phyloP scores from a whole-genome alignment of 1,140 invertebrate genomes.

The Tetragonula clypearis region DNA sequence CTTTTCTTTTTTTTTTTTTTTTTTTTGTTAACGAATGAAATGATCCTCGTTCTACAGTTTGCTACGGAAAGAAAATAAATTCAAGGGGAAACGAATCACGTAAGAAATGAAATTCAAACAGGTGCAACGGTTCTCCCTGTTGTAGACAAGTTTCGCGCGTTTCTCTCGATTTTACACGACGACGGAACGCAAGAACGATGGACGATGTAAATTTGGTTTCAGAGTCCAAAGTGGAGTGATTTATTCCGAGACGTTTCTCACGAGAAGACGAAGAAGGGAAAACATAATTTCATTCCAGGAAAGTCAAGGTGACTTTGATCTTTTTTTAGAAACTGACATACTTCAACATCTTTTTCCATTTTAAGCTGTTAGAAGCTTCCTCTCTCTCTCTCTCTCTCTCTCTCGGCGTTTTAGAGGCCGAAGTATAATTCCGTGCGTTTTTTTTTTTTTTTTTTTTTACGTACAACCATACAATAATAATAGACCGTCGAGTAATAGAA shows the following conservation, averaged over 20 bases:
- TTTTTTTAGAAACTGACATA: background rate
- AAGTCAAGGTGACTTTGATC: slow-evolving; percentile 1
- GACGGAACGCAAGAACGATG: background rate
- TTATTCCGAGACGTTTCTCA: background rate
- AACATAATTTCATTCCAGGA: background rate
- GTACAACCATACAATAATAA: background rate
- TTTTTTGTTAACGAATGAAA: background rate
- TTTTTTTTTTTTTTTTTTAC: too few species aligned
- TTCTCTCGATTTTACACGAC: too few species aligned
- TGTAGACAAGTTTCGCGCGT: too few species aligned
- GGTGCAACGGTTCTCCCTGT: too few species aligned
- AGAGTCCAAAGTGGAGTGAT: background rate
- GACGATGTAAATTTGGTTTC: background rate
- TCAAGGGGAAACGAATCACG: background rate
- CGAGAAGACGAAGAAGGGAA: background rate
- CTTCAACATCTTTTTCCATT: background rate
- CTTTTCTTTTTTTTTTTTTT: background rate
- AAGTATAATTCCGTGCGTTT: background rate
- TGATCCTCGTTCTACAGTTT: background rate
- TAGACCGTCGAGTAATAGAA: background rate
- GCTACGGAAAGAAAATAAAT: background rate
- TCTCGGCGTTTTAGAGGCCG: background rate
- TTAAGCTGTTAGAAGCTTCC: background rate
- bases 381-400: too few species aligned
- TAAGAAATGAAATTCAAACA: background rate